Conservation (phyloP, 1,140 invertebrate species). For the Thaumetopoea pityocampa region DNA sequence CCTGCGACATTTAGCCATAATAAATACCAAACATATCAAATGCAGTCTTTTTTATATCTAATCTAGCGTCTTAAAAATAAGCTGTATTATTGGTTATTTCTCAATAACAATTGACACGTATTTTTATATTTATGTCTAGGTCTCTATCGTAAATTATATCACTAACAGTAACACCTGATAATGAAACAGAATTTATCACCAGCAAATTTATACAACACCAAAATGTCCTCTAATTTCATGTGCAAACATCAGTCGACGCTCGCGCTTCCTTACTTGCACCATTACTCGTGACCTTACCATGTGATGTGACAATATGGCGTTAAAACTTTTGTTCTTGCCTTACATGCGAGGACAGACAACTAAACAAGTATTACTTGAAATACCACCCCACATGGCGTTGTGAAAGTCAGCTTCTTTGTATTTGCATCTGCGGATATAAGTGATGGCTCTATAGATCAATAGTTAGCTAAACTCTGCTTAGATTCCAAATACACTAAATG, state of each 20-base stretch:
- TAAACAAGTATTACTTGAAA: slow-evolving; percentile 32
- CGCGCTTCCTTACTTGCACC: slow-evolving; percentile 17
- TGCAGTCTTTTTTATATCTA: too few relatives aligned
- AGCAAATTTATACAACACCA: too few relatives aligned
- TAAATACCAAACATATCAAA: too few relatives aligned
- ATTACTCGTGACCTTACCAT: slow-evolving; percentile 30
- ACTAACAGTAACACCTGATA: too few relatives aligned
- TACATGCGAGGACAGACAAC: slow-evolving; percentile 19
- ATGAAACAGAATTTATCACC: too few relatives aligned
- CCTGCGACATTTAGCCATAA: too few relatives aligned
- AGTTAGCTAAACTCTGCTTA: neutral
- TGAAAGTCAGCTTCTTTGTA: slow-evolving; percentile 25
- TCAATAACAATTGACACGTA: too few relatives aligned
- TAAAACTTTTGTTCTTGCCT: slow-evolving; percentile 55
- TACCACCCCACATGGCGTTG: slow-evolving; percentile 14
- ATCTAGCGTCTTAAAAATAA: too few relatives aligned
- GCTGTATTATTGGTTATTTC: too few relatives aligned
- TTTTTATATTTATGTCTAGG: too few relatives aligned
- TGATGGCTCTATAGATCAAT: slow-evolving; percentile 1
- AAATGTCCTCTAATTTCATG: slow-evolving; percentile 1
- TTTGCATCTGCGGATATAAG: slow-evolving; percentile 14
- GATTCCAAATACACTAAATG: neutral
- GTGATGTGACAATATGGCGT: slow-evolving; percentile 45
- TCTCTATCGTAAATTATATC: too few relatives aligned
- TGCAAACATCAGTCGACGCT: slow-evolving; percentile 5